Evolutionary conservation across 2,797 vertebrate species (phyloP), one percentile per base, ranked within the genome.

Genomic region (Peromyscus nudipes): DNA sequence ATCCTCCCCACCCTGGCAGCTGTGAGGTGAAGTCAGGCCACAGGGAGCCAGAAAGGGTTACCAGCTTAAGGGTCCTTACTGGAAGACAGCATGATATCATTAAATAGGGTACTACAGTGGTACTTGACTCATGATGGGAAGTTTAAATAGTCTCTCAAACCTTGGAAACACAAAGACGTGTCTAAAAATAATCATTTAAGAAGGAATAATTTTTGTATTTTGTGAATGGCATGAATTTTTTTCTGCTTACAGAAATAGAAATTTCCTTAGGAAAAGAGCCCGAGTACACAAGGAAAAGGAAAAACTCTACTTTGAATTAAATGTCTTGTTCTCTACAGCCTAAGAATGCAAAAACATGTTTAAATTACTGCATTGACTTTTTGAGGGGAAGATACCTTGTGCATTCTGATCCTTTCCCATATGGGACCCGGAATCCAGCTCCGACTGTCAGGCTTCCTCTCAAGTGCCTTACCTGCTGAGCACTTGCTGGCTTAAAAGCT

Each of bases 171-270:
- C 17, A 91, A 96, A 79, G 55, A 64, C 64, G 5, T 89, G 31
- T 77, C 16, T 64, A 81, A 93, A 96, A 95, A 83, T 89, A 75
- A 97, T 19, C 65, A 89, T 57, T 37, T 65, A 52, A 73, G 85
- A 94, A 96, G 79, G n/a, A n/a, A 94, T 40, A n/a, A 40, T 83
- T 55, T 94, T 91, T 89, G 92, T 82, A 85, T 23, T 84, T 77
- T 89, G 0, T 49, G 79, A 55, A 73, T 1, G 3, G 43, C 79
- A 92, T 60, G 34, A 85, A 71, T 92, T 64, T 57, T 67, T 57
- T 88, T 92, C 91, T 89, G 43, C 67, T 43, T 93, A 92, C 27
- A 87, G 79, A 60, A 81, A 96, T 46, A 76, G 27, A 62, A 21
- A 84, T 92, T 90, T 93, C 75, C 64, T 69, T 87, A 79, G 89